These are phyloP conservation scores for Scomber scombrus DNA, from an alignment of 2,113 vertebrate genomes.

Conservation along the genomic window DNA sequence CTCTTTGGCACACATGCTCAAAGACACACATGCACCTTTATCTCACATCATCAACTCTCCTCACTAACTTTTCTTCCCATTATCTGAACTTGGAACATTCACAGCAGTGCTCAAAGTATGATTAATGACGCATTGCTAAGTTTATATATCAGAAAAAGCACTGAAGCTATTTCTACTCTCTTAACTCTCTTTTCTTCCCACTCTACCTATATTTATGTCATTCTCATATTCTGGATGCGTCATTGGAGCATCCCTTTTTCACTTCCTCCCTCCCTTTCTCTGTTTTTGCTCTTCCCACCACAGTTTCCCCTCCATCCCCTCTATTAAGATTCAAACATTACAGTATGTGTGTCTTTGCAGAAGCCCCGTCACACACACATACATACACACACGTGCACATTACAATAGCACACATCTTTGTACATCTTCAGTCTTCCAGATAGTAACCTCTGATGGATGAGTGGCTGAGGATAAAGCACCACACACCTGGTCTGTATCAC, in stretches of 20 bases:
- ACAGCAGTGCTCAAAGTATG: background rate
- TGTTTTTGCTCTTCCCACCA: background rate
- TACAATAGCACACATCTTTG: background rate
- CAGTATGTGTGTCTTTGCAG: constrained; percentile 8
- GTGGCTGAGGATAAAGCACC: constrained; percentile 47
- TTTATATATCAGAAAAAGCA: constrained; percentile 15
- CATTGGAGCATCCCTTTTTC: background rate
- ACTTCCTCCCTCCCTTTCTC: background rate
- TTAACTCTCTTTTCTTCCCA: background rate
- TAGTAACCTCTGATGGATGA: constrained; percentile 61
- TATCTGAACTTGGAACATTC: constrained; percentile 22
- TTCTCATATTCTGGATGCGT: background rate
- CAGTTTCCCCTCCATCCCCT: background rate
- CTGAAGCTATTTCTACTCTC: constrained; percentile 13
- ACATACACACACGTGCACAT: background rate
- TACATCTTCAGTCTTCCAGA: constrained; percentile 52
- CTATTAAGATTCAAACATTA: background rate
- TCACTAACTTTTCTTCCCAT: constrained; percentile 16
- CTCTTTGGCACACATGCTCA: background rate
- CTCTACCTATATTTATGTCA: constrained; percentile 7
- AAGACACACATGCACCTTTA: background rate
- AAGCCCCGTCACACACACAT: constrained; percentile 9
- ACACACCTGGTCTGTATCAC: constrained; percentile 60
- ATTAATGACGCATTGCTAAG: constrained; percentile 35
- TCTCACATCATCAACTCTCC: constrained; percentile 7